A percentile compares a stretch with the other conserved stretches of the same genome.
These are phyloP conservation scores for Prionailurus viverrinus DNA, from an alignment of 2,113 vertebrate species.

Conservation along the genomic window DNA sequence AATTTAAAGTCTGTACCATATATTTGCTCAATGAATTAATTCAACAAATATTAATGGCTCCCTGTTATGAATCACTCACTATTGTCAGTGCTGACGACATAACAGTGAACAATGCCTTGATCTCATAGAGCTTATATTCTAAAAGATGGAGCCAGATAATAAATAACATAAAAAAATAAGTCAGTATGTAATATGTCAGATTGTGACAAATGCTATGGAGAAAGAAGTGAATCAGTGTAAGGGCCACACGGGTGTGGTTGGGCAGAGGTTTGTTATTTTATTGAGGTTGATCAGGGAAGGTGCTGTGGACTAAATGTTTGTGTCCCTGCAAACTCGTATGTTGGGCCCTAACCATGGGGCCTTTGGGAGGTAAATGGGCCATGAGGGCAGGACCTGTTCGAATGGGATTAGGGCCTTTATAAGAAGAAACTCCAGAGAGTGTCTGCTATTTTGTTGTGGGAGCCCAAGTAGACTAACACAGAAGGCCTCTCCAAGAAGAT, in stretches of 20 bases:
- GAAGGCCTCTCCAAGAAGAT: background rate
- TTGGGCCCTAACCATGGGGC: background rate
- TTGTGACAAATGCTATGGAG: background rate
- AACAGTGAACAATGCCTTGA: background rate
- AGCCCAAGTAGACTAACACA: background rate
- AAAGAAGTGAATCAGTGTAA: background rate
- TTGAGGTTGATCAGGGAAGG: background rate
- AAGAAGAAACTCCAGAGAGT: background rate
- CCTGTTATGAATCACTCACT: background rate
- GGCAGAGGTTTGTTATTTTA: background rate
- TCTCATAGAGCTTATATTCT: background rate
- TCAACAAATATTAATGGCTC: background rate
- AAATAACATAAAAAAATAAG: background rate
- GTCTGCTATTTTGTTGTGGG: background rate
- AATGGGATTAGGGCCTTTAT: background rate
- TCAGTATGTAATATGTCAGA: background rate
- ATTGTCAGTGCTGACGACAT: background rate
- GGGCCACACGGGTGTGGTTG: fast-evolving
- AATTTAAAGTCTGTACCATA: background rate
- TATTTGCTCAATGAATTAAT: background rate
- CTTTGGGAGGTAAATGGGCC: background rate
- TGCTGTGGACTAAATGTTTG: background rate
- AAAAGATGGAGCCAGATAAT: background rate
- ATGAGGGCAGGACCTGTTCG: background rate
- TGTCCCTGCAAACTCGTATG: background rate